A percentile compares a stretch with the other conserved stretches of the same genome.
Evolutionary conservation across 2,888 invertebrate genomes (phyloP).

Genomic region (Ligdia adustata): DNA sequence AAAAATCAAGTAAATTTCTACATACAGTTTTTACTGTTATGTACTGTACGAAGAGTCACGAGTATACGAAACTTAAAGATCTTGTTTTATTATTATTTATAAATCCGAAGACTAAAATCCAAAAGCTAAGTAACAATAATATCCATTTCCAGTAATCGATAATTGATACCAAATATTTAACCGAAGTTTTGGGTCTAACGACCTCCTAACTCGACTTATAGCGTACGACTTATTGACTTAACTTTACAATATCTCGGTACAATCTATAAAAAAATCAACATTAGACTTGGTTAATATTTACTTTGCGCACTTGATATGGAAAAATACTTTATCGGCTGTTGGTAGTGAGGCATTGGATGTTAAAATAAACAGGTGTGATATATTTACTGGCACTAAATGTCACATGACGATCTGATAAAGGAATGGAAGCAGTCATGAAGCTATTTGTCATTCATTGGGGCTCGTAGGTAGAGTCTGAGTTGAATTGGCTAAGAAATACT

Average conservation of each 20-base stretch:
- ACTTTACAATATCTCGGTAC: slow-evolving; percentile 53
- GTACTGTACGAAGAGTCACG: too few relatives aligned
- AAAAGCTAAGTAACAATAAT: neutral
- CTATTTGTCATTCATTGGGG: slow-evolving; percentile 22
- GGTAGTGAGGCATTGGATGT: slow-evolving; percentile 45
- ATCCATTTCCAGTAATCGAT: slow-evolving; percentile 33
- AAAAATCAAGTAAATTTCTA: too few relatives aligned
- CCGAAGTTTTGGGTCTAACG: slow-evolving; percentile 62
- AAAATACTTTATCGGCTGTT: slow-evolving; percentile 57
- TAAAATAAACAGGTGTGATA: slow-evolving; percentile 67
- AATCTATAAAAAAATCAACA: slow-evolving; percentile 80
- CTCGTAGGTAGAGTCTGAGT: neutral
- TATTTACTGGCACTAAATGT: slow-evolving; percentile 47
- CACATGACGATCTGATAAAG: slow-evolving; percentile 28
- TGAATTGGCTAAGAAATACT: too few relatives aligned
- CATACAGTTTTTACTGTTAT: too few relatives aligned
- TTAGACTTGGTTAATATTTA: slow-evolving; percentile 60
- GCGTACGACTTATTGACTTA: slow-evolving; percentile 47
- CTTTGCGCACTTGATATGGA: slow-evolving; percentile 75
- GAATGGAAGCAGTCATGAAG: slow-evolving; percentile 7
- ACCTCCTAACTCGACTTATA: slow-evolving; percentile 51
- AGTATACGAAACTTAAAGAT: neutral
- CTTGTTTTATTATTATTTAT: too few relatives aligned
- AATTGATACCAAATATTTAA: slow-evolving; percentile 63
- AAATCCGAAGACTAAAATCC: neutral